phyloP scores from a whole-genome alignment of 2,113 vertebrate species.

The Centropristis striata region DNA sequence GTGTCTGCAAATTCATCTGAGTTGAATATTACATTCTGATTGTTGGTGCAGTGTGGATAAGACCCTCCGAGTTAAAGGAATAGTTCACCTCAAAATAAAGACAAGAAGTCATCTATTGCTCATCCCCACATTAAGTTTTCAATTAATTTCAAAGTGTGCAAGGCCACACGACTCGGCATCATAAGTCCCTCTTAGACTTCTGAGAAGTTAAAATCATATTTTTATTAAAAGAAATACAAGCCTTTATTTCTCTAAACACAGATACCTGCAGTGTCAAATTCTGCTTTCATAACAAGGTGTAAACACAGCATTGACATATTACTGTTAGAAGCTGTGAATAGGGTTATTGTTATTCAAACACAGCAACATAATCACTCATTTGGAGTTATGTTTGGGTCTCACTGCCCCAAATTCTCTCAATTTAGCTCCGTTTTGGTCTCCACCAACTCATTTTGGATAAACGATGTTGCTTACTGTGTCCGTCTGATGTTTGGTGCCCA shows the following conservation, averaged over 20 bases:
- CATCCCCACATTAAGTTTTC: background rate
- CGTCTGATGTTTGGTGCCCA: background rate
- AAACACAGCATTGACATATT: background rate
- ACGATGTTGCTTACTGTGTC: background rate
- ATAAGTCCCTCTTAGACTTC: background rate
- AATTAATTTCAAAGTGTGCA: background rate
- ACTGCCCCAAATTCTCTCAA: background rate
- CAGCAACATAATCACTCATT: background rate
- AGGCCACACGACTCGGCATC: background rate
- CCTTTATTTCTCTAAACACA: background rate
- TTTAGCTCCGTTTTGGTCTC: background rate
- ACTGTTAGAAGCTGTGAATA: too few species aligned
- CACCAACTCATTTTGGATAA: conserved; percentile 1
- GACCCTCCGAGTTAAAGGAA: conserved; percentile 36
- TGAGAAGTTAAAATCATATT: background rate
- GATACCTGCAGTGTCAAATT: background rate
- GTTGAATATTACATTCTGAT: conserved; percentile 69
- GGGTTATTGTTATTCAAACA: background rate
- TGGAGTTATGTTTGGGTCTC: background rate
- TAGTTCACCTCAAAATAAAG: conserved; percentile 52
- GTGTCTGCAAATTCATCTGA: conserved; percentile 26
- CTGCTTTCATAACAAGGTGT: background rate
- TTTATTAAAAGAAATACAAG: background rate
- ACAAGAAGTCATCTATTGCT: background rate
- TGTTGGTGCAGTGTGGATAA: conserved; percentile 1